phyloP scores from a whole-genome alignment of 2,113 vertebrate species.

The Myotis davidii region DNA sequence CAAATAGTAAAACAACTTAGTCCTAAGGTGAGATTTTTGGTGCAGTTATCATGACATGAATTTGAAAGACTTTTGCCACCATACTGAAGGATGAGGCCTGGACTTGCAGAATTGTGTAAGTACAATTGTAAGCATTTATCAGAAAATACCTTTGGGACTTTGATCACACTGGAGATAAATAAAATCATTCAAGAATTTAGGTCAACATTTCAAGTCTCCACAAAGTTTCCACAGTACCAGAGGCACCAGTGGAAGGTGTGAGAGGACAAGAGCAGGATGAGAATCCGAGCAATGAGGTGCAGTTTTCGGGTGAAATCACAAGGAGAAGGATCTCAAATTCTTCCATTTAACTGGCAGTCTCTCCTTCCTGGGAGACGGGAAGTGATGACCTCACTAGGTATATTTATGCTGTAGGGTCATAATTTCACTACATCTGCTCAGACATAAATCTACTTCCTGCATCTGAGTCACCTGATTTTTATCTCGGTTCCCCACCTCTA shows the following conservation, averaged over 20 bases:
- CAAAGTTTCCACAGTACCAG: background rate
- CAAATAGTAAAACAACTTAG: conserved; percentile 28
- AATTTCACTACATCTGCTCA: background rate
- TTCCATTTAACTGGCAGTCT: background rate
- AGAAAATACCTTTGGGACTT: background rate
- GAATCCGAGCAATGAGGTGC: background rate
- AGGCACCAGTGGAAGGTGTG: background rate
- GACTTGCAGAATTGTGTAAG: background rate
- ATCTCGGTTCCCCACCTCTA: background rate
- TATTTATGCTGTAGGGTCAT: background rate
- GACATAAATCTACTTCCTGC: conserved; percentile 15
- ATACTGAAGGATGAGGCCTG: background rate
- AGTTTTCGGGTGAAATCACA: background rate
- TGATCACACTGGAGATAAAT: background rate
- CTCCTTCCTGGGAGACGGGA: background rate
- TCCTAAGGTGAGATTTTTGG: background rate
- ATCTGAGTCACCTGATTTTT: conserved; percentile 34
- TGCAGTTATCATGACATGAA: background rate
- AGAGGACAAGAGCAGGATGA: background rate
- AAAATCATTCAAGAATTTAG: background rate
- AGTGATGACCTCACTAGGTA: conserved; percentile 7
- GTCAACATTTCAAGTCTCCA: background rate
- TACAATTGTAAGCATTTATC: background rate
- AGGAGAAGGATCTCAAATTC: background rate
- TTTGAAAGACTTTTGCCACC: conserved; percentile 21